phyloP scores from a whole-genome alignment of 2,113 vertebrate genomes.

The Engystomops pustulosus region DNA sequence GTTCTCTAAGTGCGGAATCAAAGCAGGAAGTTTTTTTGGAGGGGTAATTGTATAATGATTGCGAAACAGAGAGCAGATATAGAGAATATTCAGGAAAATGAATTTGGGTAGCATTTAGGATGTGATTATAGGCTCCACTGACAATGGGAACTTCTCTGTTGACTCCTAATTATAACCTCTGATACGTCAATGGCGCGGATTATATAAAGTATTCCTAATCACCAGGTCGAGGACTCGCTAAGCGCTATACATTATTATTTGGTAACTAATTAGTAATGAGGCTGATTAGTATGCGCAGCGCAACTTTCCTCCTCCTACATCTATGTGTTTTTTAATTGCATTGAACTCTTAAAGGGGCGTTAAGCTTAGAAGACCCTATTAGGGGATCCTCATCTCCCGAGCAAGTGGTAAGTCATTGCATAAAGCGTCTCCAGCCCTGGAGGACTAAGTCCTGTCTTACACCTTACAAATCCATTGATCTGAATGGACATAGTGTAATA shows the following conservation, averaged over 20 bases:
- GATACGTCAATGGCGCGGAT: neutral
- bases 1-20: slow-evolving; percentile 10
- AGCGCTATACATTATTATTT: neutral
- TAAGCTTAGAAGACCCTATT: neutral
- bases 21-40: neutral
- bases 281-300: neutral
- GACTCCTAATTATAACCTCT: neutral
- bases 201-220: neutral
- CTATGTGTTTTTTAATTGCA: neutral
- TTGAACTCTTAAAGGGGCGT: neutral
- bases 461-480: no score
- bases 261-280: neutral
- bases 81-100: slow-evolving; percentile 19
- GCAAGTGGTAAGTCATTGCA: no score
- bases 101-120: slow-evolving; percentile 25
- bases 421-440: neutral
- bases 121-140: neutral
- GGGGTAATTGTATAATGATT: slow-evolving; percentile 29
- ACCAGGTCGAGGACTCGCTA: neutral
- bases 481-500: no score
- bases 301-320: neutral
- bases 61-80: slow-evolving; percentile 1
- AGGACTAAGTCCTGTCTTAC: neutral
- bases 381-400: neutral
- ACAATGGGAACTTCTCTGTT: neutral